Percentiles rank a stretch among this genome's conserved stretches.
Evolutionary conservation across 1,140 invertebrate genomes (phyloP).

Genomic region (Centruroides vittatus): DNA sequence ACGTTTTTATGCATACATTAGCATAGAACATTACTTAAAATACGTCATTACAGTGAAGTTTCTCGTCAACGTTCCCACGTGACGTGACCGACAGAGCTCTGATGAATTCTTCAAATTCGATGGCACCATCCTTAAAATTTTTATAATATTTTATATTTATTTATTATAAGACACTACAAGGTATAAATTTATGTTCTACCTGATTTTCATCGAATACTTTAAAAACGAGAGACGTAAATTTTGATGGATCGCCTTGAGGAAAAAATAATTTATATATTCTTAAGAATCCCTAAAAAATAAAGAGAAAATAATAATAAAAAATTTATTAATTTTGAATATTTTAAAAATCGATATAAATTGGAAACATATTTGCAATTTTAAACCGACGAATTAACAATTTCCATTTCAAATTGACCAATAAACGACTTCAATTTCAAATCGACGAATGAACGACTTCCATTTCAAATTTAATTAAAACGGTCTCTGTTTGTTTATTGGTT

Average conservation of each 20-base stretch:
- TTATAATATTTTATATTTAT: not conserved
- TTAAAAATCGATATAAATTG: too few species aligned
- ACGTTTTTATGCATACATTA: not conserved
- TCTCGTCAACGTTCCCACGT: constrained; percentile 88
- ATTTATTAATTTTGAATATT: too few species aligned
- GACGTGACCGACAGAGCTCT: constrained; percentile 89
- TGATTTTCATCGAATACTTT: constrained; percentile 98
- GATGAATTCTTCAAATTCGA: constrained; percentile 96
- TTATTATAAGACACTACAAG: too few species aligned
- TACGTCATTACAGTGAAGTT: constrained; percentile 68
- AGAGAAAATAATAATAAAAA: too few species aligned
- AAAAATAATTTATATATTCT: constrained; percentile 99
- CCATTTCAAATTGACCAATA: too few species aligned
- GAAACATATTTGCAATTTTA: too few species aligned
- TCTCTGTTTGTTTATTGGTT: too few species aligned
- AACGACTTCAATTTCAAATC: too few species aligned
- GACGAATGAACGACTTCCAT: too few species aligned
- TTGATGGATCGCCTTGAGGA: constrained; percentile 92
- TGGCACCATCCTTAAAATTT: constrained; percentile 70
- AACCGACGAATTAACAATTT: too few species aligned
- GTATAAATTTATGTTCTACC: constrained; percentile 38
- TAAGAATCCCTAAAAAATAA: constrained; percentile 77
- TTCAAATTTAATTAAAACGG: too few species aligned
- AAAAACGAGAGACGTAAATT: constrained; percentile 93
- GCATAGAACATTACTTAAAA: not conserved